A percentile compares a stretch with the other conserved stretches of the same genome.
phyloP scores from a whole-genome alignment of 64 coral and sea anemone species.

The Orbicella faveolata region DNA sequence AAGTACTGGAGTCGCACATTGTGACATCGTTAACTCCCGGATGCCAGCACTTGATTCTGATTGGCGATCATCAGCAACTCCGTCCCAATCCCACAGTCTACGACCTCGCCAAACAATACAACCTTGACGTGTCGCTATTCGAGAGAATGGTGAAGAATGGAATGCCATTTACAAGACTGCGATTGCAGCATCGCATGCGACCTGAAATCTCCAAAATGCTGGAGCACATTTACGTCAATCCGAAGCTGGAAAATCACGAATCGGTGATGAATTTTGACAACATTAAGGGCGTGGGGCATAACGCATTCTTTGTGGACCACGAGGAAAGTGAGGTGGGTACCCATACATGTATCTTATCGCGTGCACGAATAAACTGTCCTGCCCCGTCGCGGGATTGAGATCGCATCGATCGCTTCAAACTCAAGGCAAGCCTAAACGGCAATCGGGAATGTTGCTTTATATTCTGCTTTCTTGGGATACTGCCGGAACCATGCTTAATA shows the following conservation, averaged over 20 bases:
- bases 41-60: constrained; percentile 93
- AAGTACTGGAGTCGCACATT: constrained; percentile 92
- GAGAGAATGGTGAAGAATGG: constrained; percentile 72
- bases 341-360: too few species aligned
- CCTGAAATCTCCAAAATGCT: constrained; percentile 84
- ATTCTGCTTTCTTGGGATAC: too few species aligned
- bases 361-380: too few species aligned
- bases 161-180: constrained; percentile 62
- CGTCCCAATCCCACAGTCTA: constrained; percentile 92
- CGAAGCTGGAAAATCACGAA: constrained; percentile 72
- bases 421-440: too few species aligned
- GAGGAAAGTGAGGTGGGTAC: constrained; percentile 60
- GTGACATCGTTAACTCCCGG: constrained; percentile 80
- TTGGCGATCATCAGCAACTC: constrained; percentile 95
- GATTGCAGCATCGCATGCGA: constrained; percentile 83
- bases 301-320: constrained; percentile 90
- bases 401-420: too few species aligned
- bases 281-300: constrained; percentile 61
- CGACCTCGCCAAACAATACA: constrained; percentile 66
- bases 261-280: constrained; percentile 65
- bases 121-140: constrained; percentile 84
- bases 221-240: constrained; percentile 65
- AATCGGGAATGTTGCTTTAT: too few species aligned
- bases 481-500: too few species aligned
- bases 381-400: too few species aligned